A percentile compares a stretch with the other conserved stretches of the same genome.
Conservation (phyloP, 1,140 invertebrate genomes). For the Drosophila erecta region DNA sequence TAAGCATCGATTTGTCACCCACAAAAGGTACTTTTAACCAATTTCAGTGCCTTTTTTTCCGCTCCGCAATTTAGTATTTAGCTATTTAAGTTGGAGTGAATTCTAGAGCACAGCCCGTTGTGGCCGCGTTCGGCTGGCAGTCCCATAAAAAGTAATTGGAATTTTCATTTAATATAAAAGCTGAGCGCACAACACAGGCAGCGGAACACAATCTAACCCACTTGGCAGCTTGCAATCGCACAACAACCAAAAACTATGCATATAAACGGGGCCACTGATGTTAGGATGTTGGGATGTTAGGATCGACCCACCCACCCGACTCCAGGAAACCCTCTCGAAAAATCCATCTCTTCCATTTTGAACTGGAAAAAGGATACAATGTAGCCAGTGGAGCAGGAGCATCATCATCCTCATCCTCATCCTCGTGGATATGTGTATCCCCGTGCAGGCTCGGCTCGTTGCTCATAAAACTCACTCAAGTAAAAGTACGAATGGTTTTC, state of each 20-base stretch:
- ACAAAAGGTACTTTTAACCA: background rate
- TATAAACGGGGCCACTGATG: slow-evolving; percentile 72
- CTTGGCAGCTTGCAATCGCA: slow-evolving; percentile 56
- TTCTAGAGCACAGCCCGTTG: background rate
- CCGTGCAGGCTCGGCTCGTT: slow-evolving; percentile 55
- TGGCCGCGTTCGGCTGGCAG: slow-evolving; percentile 18
- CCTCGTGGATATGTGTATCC: slow-evolving; percentile 72
- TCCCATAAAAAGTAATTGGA: slow-evolving; percentile 82
- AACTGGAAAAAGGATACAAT: slow-evolving; percentile 59
- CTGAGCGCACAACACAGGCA: slow-evolving; percentile 22
- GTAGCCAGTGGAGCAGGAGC: slow-evolving; percentile 71
- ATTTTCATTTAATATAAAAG: slow-evolving; percentile 79
- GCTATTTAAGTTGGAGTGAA: slow-evolving; percentile 21
- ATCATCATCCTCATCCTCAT: slow-evolving; percentile 45
- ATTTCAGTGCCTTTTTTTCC: background rate
- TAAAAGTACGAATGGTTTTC: slow-evolving; percentile 83
- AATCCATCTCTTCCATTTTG: slow-evolving; percentile 9
- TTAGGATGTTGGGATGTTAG: background rate
- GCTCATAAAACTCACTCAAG: slow-evolving; percentile 82
- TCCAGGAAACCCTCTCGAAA: background rate
- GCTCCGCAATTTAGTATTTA: background rate
- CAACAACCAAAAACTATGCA: slow-evolving; percentile 62
- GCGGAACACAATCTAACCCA: slow-evolving; percentile 59
- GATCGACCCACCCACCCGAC: no score
- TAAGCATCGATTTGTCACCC: background rate